These are phyloP conservation scores for Neotoxoptera formosana DNA, from an alignment of 1,140 invertebrate genomes.

Conservation along the genomic window DNA sequence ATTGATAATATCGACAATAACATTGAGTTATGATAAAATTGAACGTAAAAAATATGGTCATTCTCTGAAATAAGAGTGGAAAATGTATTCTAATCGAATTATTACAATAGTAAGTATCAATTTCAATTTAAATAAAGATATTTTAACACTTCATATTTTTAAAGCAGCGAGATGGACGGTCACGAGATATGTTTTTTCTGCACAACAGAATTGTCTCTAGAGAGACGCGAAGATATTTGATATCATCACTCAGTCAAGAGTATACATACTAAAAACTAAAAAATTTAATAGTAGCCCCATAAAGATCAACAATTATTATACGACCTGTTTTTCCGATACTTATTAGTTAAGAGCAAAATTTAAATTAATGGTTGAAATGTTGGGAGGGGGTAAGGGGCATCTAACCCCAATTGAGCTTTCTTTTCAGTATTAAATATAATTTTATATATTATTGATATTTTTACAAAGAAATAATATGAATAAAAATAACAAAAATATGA, in stretches of 20 bases:
- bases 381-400: background rate
- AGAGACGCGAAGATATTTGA: conserved; percentile 8
- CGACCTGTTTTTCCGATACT: background rate
- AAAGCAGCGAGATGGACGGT: background rate
- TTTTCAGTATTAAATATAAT: background rate
- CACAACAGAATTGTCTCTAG: background rate
- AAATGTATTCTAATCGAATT: background rate
- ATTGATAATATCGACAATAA: background rate
- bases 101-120: background rate
- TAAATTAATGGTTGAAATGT: too few species aligned
- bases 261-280: background rate
- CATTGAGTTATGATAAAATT: background rate
- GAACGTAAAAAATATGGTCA: background rate
- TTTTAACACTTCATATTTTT: background rate
- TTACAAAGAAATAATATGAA: background rate
- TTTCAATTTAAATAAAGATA: background rate
- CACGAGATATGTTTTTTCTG: background rate
- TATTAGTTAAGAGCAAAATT: background rate
- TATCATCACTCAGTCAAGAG: background rate
- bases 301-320: background rate
- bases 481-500: background rate
- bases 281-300: background rate
- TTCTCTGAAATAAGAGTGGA: background rate
- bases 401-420: background rate
- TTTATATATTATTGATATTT: background rate